Evolutionary conservation across 2,797 vertebrate species (phyloP).

Genomic region (Sternotherus odoratus): DNA sequence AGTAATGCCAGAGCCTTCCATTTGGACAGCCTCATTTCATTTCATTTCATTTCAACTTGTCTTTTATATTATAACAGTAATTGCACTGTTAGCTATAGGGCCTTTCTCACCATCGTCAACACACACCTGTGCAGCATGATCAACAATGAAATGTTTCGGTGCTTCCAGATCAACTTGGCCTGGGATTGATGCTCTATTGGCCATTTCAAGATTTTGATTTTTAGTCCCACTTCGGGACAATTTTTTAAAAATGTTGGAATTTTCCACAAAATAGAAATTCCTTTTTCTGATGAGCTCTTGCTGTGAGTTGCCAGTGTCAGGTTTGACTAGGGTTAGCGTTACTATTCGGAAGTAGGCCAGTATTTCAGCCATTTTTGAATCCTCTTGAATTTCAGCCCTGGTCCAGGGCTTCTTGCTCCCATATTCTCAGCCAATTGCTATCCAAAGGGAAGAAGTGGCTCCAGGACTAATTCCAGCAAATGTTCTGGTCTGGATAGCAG

Average conservation of each 20-base stretch:
- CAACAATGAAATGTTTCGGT: neutral
- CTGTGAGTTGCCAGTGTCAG: too few relatives aligned
- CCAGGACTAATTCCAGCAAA: too few relatives aligned
- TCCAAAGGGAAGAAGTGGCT: rapidly evolving
- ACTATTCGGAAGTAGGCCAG: neutral
- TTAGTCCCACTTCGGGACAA: neutral
- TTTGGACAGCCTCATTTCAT: neutral
- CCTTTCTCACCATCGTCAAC: neutral
- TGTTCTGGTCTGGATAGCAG: too few relatives aligned
- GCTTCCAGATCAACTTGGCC: neutral
- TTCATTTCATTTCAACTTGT: neutral
- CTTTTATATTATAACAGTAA: neutral
- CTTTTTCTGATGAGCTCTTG: neutral
- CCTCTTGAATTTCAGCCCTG: neutral
- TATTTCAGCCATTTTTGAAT: neutral
- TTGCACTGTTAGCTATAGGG: neutral
- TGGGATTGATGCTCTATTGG: neutral
- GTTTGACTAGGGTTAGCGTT: neutral
- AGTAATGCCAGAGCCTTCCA: neutral
- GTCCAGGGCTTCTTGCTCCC: neutral
- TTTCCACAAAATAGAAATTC: neutral
- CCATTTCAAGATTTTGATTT: neutral
- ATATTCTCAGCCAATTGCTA: neutral
- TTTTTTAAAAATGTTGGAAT: neutral
- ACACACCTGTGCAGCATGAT: neutral